Evolutionary conservation across 2,113 vertebrate species (phyloP).

Genomic region (Osmerus mordax): DNA sequence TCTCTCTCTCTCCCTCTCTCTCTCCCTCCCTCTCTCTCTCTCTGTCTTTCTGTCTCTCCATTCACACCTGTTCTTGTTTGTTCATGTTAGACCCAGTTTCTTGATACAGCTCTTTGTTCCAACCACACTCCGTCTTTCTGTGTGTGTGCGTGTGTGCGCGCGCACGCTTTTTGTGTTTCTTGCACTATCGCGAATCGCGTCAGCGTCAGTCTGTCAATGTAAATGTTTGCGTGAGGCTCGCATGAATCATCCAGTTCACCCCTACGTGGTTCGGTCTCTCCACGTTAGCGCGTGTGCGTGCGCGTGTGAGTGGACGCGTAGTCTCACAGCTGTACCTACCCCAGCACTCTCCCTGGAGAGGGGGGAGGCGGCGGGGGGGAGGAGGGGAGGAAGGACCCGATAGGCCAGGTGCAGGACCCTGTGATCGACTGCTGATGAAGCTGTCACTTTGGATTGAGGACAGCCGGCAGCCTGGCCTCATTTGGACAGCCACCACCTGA

Average conservation of each 20-base stretch:
- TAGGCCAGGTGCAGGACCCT: conserved; percentile 37
- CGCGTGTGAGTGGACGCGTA: no score
- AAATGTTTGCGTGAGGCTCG: no score
- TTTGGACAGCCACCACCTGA: conserved; percentile 62
- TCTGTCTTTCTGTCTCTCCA: no score
- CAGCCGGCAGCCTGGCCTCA: conserved; percentile 51
- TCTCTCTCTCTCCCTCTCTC: neutral
- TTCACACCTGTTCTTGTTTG: neutral
- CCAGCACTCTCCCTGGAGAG: neutral
- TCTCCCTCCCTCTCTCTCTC: neutral
- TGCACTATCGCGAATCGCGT: no score
- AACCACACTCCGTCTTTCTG: neutral
- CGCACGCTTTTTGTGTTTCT: neutral
- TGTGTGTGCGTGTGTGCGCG: neutral
- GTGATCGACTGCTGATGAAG: conserved; percentile 55
- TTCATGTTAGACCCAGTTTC: neutral
- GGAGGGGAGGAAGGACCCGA: conserved; percentile 39
- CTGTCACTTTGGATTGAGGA: conserved; percentile 42
- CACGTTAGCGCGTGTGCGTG: no score
- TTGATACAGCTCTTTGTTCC: neutral
- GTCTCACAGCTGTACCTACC: neutral
- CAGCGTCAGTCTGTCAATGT: no score
- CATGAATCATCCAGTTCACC: no score
- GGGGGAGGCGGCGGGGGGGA: no score
- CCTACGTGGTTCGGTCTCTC: no score